These are phyloP conservation scores for Ridgeia piscesae DNA, from an alignment of 1,140 invertebrate genomes.

Conservation along the genomic window DNA sequence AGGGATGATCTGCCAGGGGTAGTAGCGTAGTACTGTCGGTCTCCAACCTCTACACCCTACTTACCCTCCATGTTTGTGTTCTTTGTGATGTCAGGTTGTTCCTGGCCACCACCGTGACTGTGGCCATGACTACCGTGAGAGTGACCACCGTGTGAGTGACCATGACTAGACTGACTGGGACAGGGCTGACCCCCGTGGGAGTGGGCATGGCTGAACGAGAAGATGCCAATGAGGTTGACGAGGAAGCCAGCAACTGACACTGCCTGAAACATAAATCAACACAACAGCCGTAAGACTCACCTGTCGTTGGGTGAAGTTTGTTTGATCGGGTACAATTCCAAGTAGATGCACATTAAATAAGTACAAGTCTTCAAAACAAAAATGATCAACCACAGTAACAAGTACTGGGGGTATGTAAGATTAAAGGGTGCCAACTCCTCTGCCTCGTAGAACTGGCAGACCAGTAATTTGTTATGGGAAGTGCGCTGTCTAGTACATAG, in stretches of 20 bases:
- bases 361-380: too few species aligned
- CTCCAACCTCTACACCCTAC: slow-evolving; percentile 39
- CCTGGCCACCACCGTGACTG: slow-evolving; percentile 46
- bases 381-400: too few species aligned
- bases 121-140: slow-evolving; percentile 60
- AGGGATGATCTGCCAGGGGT: too few species aligned
- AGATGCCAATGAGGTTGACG: slow-evolving; percentile 94
- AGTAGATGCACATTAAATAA: too few species aligned
- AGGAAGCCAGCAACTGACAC: slow-evolving; percentile 90
- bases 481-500: too few species aligned
- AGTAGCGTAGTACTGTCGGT: slow-evolving; percentile 25
- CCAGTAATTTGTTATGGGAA: too few species aligned
- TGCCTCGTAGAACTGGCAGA: too few species aligned
- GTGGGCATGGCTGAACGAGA: slow-evolving; percentile 86
- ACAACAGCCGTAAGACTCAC: neutral
- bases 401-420: too few species aligned
- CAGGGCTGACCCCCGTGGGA: slow-evolving; percentile 54
- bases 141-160: slow-evolving; percentile 59
- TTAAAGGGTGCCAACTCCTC: too few species aligned
- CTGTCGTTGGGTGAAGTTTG: too few species aligned
- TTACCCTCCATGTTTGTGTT: slow-evolving; percentile 69
- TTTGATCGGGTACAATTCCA: too few species aligned
- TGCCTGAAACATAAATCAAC: slow-evolving; percentile 57
- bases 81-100: slow-evolving; percentile 51
- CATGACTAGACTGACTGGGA: slow-evolving; percentile 40